phyloP scores from a whole-genome alignment of 1,140 invertebrate species.

The Drosophila erecta region DNA sequence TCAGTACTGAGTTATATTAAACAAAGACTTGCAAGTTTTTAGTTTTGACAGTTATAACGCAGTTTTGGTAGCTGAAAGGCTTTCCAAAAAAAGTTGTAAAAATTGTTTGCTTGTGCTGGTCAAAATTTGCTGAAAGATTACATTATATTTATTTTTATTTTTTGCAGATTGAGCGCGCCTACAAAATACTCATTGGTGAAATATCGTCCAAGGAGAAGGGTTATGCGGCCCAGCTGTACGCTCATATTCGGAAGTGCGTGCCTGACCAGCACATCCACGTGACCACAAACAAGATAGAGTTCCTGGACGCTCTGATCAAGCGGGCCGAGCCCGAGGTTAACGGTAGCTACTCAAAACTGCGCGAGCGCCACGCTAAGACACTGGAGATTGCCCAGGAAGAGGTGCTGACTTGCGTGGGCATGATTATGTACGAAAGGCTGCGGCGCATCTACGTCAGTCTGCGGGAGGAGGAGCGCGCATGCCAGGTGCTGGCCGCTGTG shows the following conservation, averaged over 20 bases:
- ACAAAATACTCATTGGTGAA: constrained; percentile 93
- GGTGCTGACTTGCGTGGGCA: constrained; percentile 95
- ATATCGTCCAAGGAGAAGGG: constrained; percentile 94
- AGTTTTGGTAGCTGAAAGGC: no score
- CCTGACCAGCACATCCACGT: constrained; percentile 94
- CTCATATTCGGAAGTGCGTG: constrained; percentile 93
- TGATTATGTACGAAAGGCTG: constrained; percentile 95
- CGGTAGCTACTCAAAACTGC: constrained; percentile 88
- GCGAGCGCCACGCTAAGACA: constrained; percentile 97
- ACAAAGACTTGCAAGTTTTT: no score
- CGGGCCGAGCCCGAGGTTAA: constrained; percentile 95
- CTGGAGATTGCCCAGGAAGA: constrained; percentile 98
- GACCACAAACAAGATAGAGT: constrained; percentile 91
- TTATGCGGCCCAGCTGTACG: constrained; percentile 93
- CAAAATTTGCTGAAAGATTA: no score
- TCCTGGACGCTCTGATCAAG: constrained; percentile 93
- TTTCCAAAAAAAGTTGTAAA: neutral
- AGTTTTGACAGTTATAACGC: no score
- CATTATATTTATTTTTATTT: neutral
- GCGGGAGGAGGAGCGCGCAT: constrained; percentile 95
- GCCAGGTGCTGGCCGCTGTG: constrained; percentile 95
- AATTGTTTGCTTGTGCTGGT: neutral
- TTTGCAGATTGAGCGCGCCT: constrained; percentile 89
- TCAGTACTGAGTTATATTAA: no score
- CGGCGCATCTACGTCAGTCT: constrained; percentile 93